phyloP scores from a whole-genome alignment of 2,888 invertebrate species.

The Agrotis segetum region DNA sequence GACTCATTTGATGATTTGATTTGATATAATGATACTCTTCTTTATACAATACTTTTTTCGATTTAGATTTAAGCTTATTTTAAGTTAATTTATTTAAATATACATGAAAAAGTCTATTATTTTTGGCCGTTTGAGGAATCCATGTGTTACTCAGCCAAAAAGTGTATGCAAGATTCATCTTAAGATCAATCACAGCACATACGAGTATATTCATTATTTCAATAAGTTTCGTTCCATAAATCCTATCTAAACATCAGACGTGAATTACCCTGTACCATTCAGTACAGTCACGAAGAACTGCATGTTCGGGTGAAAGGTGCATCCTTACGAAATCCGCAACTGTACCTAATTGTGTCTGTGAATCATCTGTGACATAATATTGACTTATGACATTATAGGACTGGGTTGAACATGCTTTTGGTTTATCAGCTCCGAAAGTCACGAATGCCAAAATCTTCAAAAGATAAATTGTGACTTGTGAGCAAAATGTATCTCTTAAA shows the following conservation, averaged over 20 bases:
- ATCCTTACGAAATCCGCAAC: conserved; percentile 67
- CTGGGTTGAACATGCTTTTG: conserved; percentile 37
- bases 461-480: no score
- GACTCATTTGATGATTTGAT: no score
- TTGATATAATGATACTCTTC: no score
- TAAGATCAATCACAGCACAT: neutral
- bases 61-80: no score
- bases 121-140: no score
- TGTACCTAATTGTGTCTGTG: conserved; percentile 65
- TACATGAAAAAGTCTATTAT: no score
- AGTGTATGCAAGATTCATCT: neutral
- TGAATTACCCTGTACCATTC: conserved; percentile 11
- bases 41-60: no score
- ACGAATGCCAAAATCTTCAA: neutral
- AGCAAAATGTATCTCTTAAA: no score
- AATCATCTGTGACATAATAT: conserved; percentile 66
- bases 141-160: no score
- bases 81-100: no score
- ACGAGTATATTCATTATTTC: neutral
- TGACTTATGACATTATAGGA: conserved; percentile 67
- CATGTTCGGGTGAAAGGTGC: conserved; percentile 73
- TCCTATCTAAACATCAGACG: conserved; percentile 14
- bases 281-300: conserved; percentile 43
- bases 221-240: conserved; percentile 20
- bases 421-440: conserved; percentile 26